Conservation (phyloP, 1,140 invertebrate genomes). For the Kradibia gibbosae region DNA sequence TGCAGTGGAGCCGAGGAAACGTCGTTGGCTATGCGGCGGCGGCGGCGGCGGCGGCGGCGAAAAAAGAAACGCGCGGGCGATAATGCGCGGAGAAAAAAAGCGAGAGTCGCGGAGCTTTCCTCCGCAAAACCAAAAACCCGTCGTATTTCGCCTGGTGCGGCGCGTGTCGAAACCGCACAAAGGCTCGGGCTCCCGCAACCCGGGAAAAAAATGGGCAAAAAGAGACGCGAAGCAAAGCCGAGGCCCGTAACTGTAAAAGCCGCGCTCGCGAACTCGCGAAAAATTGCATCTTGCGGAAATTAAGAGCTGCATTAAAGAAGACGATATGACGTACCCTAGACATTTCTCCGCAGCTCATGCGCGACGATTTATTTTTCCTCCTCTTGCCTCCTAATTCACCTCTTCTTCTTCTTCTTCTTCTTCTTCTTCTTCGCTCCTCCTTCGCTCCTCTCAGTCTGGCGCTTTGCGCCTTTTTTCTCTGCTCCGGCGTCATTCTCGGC, state of each 20-base stretch:
- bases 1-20: background rate
- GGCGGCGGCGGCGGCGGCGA: no score
- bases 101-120: background rate
- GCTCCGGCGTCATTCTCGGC: background rate
- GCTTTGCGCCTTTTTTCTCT: background rate
- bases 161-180: slow-evolving; percentile 31
- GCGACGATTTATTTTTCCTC: slow-evolving; percentile 4
- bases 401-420: background rate
- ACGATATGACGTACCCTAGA: slow-evolving; percentile 25
- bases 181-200: slow-evolving; percentile 3
- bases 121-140: background rate
- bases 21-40: background rate
- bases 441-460: background rate
- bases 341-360: background rate
- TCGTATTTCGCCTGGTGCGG: background rate
- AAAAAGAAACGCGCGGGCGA: background rate
- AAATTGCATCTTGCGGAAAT: slow-evolving; percentile 46
- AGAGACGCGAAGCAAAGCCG: background rate
- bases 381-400: background rate
- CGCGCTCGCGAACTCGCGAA: slow-evolving; percentile 16
- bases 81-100: background rate
- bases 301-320: slow-evolving; percentile 40
- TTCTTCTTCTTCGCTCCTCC: background rate
- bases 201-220: slow-evolving; percentile 2
- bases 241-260: slow-evolving; percentile 21